Evolutionary conservation across 2,888 invertebrate genomes (phyloP), one percentile per base, ranked within the genome.

Genomic region (Epistrophella euchroma): DNA sequence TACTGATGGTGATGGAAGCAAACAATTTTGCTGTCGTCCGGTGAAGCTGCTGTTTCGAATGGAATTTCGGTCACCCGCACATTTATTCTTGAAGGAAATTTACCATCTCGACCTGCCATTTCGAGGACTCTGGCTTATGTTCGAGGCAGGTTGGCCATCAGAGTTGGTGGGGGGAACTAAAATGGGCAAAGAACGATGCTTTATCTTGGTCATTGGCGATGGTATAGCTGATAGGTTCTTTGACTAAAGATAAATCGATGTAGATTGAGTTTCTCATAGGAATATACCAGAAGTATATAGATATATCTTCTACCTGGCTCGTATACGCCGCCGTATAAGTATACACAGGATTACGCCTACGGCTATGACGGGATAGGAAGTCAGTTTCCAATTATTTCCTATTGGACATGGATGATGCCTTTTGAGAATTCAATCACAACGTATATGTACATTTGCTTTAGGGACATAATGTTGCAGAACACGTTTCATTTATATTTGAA

Each of bases 61-160:
- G 86, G 86, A 86, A 86, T 86, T 86, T 86, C 74, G 86, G 86
- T 86, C 86, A 86, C 86, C 86, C 86, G 82, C 86, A 86, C 86
- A 86, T 86, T 82, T 82, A 82, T 86, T 78, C 82, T 74, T 66
- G 64, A 56, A 56, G 58, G 6, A 77, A 52, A 35, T 50, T 11
- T 47, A 78, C 40, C 50, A 72, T 75, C 52, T 79, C 62, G 60
- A 70, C 79, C 78, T 56, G 68, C 55, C 25, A 73, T 66, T 68
- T 66, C 47, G 60, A 50, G 32, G 64, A 37, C 43, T 56, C 19
- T 32, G 47, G 62, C 1, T 17, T 10, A 43, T 47, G 60, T 43
- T 45, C 19, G 13, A 32, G 35, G 72, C 19, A 1, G 15, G 58
- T n/a, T 58, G 52, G 43, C 22, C 11, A n/a, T n/a, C n/a, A 32